Conservation (phyloP, 2,888 invertebrate genomes). For the Torymus auratus region DNA sequence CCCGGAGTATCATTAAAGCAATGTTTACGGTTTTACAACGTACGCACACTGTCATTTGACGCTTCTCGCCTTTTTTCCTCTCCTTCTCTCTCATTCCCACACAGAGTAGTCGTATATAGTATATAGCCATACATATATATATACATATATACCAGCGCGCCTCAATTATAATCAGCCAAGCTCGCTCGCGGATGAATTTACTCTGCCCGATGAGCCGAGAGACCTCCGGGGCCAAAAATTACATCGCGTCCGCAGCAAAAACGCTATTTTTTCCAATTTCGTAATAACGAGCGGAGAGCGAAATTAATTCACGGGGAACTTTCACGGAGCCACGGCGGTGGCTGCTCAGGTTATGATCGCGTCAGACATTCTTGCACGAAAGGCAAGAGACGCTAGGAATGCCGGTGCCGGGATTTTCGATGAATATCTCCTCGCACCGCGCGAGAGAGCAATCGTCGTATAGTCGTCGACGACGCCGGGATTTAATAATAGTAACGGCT, state of each 20-base stretch:
- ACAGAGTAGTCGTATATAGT: neutral
- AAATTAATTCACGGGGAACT: slow-evolving; percentile 42
- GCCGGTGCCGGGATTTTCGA: slow-evolving; percentile 25
- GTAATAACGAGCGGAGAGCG: slow-evolving; percentile 39
- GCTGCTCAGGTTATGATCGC: slow-evolving; percentile 12
- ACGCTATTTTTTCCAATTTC: slow-evolving; percentile 32
- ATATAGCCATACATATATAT: too few relatives aligned
- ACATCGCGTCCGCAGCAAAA: slow-evolving; percentile 14
- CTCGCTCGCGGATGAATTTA: slow-evolving; percentile 28
- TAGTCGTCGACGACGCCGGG: neutral
- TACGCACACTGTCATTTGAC: slow-evolving; percentile 38
- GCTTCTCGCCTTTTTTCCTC: slow-evolving; percentile 11
- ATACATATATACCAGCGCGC: neutral
- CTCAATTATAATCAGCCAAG: slow-evolving; percentile 53
- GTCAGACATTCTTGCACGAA: slow-evolving; percentile 52
- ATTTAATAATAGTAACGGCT: slow-evolving; percentile 51
- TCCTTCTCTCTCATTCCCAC: slow-evolving; percentile 15
- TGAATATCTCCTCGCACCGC: slow-evolving; percentile 11
- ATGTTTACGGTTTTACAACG: slow-evolving; percentile 51
- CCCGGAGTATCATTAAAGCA: slow-evolving; percentile 48
- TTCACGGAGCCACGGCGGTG: slow-evolving; percentile 5
- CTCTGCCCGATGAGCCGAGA: slow-evolving; percentile 3
- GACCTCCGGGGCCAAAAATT: slow-evolving; percentile 9
- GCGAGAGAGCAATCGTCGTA: too few relatives aligned
- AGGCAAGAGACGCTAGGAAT: slow-evolving; percentile 43